Conservation (phyloP, 2,888 invertebrate species). For the Piscicola geometra region DNA sequence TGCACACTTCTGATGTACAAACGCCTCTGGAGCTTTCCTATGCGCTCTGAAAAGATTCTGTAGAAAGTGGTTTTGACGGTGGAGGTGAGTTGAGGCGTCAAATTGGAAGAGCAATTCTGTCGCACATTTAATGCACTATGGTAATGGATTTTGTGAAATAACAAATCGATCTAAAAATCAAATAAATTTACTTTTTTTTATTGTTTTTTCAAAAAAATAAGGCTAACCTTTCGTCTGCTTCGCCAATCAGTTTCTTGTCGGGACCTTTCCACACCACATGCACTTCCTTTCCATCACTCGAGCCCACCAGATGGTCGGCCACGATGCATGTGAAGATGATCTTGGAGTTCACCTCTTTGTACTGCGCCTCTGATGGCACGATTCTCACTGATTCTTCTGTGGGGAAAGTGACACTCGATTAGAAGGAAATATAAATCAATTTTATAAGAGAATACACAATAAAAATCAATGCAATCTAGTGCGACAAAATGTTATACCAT, state of each 20-base stretch:
- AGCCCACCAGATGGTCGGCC: neutral
- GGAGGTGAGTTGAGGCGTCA: too few species aligned
- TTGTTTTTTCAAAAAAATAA: neutral
- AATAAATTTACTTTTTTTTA: constrained; percentile 3
- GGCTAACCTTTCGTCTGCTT: constrained; percentile 20
- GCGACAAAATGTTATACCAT: too few species aligned
- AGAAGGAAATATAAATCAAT: too few species aligned
- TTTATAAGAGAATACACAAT: too few species aligned
- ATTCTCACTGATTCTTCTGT: neutral
- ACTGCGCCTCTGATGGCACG: constrained; percentile 24
- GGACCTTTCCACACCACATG: constrained; percentile 32
- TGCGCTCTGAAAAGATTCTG: constrained; percentile 32
- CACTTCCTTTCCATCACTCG: neutral
- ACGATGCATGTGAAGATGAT: constrained; percentile 33
- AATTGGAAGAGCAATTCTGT: too few species aligned
- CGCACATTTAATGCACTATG: too few species aligned
- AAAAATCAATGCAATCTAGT: too few species aligned
- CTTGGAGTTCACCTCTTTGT: constrained; percentile 28
- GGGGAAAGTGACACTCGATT: too few species aligned
- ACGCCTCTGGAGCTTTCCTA: neutral
- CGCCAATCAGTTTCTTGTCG: constrained; percentile 20
- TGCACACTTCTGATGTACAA: constrained; percentile 32
- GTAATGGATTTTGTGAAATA: too few species aligned
- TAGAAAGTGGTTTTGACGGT: neutral
- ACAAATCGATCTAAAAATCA: too few species aligned